phyloP scores from a whole-genome alignment of 1,140 invertebrate species.

The Calephelis nemesis region DNA sequence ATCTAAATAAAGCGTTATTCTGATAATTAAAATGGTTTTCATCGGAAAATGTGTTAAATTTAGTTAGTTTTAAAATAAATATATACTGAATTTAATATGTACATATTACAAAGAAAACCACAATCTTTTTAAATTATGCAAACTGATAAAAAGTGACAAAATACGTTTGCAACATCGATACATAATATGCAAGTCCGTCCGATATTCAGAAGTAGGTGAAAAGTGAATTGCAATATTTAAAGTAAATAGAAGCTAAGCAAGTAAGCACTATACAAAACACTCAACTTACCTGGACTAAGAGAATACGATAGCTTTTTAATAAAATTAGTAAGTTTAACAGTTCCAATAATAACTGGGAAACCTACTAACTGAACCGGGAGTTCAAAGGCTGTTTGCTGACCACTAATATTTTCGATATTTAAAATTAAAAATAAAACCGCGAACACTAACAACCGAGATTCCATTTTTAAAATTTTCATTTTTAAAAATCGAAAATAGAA shows the following conservation, averaged over 20 bases:
- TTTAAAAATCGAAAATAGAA: background rate
- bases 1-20: too few species aligned
- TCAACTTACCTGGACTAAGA: slow-evolving; percentile 86
- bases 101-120: too few species aligned
- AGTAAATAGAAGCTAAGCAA: background rate
- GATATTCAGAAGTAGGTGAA: too few species aligned
- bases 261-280: slow-evolving; percentile 9
- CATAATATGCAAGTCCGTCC: too few species aligned
- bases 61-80: too few species aligned
- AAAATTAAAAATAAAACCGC: slow-evolving; percentile 38
- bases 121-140: too few species aligned
- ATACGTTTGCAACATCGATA: too few species aligned
- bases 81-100: too few species aligned
- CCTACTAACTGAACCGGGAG: slow-evolving; percentile 89
- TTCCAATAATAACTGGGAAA: slow-evolving; percentile 89
- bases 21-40: too few species aligned
- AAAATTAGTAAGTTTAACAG: slow-evolving; percentile 88
- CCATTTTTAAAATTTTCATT: slow-evolving; percentile 19
- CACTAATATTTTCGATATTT: slow-evolving; percentile 25
- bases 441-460: slow-evolving; percentile 15
- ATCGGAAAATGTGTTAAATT: too few species aligned
- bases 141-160: too few species aligned
- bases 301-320: slow-evolving; percentile 90
- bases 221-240: too few species aligned
- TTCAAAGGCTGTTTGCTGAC: slow-evolving; percentile 79